Percentiles rank a stretch among this genome's conserved stretches.
Conservation (phyloP, 1,140 invertebrate genomes). For the Drosophila lowei region DNA sequence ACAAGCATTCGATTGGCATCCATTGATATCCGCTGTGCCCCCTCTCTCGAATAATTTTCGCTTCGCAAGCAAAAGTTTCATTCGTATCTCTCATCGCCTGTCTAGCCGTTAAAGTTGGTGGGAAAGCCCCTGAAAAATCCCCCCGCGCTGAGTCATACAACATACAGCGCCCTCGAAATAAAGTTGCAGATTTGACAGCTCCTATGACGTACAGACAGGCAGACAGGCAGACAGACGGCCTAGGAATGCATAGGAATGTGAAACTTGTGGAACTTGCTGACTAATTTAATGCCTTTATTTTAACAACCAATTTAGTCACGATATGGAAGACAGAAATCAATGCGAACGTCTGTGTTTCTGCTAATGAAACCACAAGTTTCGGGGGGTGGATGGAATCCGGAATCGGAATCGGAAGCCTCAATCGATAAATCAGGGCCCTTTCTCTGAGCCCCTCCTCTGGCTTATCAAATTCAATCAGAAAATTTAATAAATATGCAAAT, state of each 20-base stretch:
- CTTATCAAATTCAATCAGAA: constrained; percentile 71
- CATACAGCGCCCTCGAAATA: constrained; percentile 2
- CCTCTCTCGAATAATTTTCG: background rate
- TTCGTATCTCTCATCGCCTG: constrained; percentile 34
- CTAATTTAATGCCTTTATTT: constrained; percentile 53
- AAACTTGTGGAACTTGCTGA: constrained; percentile 44
- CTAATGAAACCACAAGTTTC: constrained; percentile 44
- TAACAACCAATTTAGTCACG: constrained; percentile 47
- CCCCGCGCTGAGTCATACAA: constrained; percentile 6
- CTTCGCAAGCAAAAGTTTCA: constrained; percentile 37
- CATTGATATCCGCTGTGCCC: background rate
- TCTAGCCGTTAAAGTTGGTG: constrained; percentile 26
- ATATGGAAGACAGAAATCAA: constrained; percentile 31
- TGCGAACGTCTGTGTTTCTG: constrained; percentile 38
- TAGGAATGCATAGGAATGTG: constrained; percentile 5
- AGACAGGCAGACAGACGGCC: background rate
- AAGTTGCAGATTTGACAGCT: constrained; percentile 41
- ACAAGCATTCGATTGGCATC: constrained; percentile 16
- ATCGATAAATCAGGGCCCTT: constrained; percentile 39
- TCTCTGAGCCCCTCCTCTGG: constrained; percentile 17
- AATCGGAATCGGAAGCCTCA: constrained; percentile 10
- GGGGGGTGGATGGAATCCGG: background rate
- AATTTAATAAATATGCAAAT: constrained; percentile 82
- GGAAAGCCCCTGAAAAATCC: too few species aligned
- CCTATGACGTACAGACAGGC: constrained; percentile 15